Evolutionary conservation across 2,888 invertebrate species (phyloP).

Genomic region (Liodrosophila aerea): DNA sequence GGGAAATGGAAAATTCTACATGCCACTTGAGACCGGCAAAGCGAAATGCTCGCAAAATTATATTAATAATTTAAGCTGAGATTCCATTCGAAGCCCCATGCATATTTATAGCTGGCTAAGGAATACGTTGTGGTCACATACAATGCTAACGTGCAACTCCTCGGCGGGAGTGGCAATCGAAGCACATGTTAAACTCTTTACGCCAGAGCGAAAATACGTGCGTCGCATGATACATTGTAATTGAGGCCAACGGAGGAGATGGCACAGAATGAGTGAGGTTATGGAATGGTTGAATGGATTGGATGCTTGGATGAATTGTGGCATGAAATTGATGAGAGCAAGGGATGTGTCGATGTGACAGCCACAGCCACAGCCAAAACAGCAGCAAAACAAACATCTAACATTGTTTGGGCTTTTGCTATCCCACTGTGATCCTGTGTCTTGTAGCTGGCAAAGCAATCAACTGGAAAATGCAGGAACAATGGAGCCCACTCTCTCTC

Average conservation of each 20-base stretch:
- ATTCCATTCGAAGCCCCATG: constrained; percentile 42
- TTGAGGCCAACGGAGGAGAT: constrained; percentile 49
- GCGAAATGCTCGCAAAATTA: constrained; percentile 18
- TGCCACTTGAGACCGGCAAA: no score
- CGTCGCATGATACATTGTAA: constrained; percentile 70
- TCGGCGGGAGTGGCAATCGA: constrained; percentile 27
- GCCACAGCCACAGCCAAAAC: neutral
- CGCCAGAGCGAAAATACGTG: constrained; percentile 65
- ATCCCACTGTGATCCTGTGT: constrained; percentile 24
- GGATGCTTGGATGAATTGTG: constrained; percentile 32
- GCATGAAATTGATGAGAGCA: constrained; percentile 44
- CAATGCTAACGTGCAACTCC: constrained; percentile 23
- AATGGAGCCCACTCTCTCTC: constrained; percentile 28
- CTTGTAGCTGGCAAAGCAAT: constrained; percentile 55
- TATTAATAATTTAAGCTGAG: constrained; percentile 55
- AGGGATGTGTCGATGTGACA: constrained; percentile 31
- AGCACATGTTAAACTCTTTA: constrained; percentile 78
- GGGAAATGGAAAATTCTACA: neutral
- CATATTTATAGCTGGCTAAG: constrained; percentile 39
- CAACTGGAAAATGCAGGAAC: constrained; percentile 70
- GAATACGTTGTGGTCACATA: constrained; percentile 47
- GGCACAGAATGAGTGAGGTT: constrained; percentile 7
- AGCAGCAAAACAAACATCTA: constrained; percentile 30
- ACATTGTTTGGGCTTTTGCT: constrained; percentile 26
- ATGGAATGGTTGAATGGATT: constrained; percentile 13